Percentiles rank a stretch among this genome's conserved stretches.
Conservation (phyloP, 1,140 invertebrate genomes). For the Bemisia tabaci region DNA sequence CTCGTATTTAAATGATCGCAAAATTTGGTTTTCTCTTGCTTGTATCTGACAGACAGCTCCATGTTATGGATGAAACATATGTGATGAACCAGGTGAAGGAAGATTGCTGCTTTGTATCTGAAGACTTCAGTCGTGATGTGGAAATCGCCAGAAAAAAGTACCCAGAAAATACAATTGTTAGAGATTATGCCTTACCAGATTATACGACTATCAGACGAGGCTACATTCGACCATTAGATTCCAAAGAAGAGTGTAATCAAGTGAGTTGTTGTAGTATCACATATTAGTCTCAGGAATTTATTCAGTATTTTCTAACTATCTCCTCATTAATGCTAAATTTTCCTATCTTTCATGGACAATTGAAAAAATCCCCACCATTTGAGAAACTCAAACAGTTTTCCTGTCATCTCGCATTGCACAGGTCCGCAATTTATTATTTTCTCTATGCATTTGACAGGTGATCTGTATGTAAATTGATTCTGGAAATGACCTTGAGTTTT, state of each 20-base stretch:
- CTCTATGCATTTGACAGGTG: no score
- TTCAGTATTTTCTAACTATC: no score
- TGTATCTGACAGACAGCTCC: conserved; percentile 53
- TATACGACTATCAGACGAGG: conserved; percentile 75
- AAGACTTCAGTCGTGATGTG: conserved; percentile 77
- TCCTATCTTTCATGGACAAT: no score
- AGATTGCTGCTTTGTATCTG: conserved; percentile 88
- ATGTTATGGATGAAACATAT: conserved; percentile 98
- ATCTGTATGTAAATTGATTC: no score
- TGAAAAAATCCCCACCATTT: not conserved
- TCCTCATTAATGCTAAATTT: no score
- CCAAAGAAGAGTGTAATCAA: not conserved
- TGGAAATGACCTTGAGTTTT: no score
- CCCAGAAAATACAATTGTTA: conserved; percentile 48
- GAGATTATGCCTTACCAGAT: conserved; percentile 93
- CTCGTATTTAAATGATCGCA: no score
- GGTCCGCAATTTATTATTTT: no score
- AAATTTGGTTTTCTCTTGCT: no score
- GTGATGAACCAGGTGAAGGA: conserved; percentile 99
- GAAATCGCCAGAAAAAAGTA: conserved; percentile 48
- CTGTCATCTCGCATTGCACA: no score
- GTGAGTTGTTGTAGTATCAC: not conserved
- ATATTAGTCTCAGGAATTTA: not conserved
- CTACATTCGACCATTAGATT: conserved; percentile 49
- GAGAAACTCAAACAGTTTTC: no score